phyloP scores from a whole-genome alignment of 2,888 invertebrate species.

The Mycalesis mineus region DNA sequence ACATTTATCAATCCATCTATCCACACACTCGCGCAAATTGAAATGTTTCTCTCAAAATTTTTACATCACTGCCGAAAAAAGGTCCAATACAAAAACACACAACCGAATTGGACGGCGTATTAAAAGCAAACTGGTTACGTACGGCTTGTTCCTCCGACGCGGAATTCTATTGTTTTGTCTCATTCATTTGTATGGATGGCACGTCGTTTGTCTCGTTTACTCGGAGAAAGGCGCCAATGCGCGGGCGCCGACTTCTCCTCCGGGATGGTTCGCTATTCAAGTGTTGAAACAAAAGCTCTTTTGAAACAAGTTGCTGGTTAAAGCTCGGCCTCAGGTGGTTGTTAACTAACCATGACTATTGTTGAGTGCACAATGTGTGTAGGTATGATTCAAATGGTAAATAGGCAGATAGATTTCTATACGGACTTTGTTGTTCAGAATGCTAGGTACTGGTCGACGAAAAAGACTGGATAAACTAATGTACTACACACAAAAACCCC shows the following conservation, averaged over 20 bases:
- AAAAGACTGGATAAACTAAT: too few relatives aligned
- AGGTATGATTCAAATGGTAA: background rate
- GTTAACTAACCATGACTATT: constrained; percentile 54
- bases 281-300: constrained; percentile 63
- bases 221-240: constrained; percentile 73
- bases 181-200: constrained; percentile 39
- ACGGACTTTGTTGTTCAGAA: background rate
- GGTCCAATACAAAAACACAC: constrained; percentile 42
- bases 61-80: constrained; percentile 62
- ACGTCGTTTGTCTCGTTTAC: constrained; percentile 44
- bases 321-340: constrained; percentile 56
- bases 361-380: constrained; percentile 47
- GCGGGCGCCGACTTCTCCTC: constrained; percentile 69
- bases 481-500: too few relatives aligned
- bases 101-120: constrained; percentile 55
- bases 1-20: constrained; percentile 48
- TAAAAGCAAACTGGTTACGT: constrained; percentile 68
- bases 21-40: constrained; percentile 43
- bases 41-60: constrained; percentile 53
- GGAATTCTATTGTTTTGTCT: constrained; percentile 64
- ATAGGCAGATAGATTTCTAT: background rate
- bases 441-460: background rate
- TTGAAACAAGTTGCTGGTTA: constrained; percentile 70
- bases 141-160: constrained; percentile 56
- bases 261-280: constrained; percentile 53